phyloP scores from a whole-genome alignment of 1,140 invertebrate genomes.

The Andrena cerasifolii region DNA sequence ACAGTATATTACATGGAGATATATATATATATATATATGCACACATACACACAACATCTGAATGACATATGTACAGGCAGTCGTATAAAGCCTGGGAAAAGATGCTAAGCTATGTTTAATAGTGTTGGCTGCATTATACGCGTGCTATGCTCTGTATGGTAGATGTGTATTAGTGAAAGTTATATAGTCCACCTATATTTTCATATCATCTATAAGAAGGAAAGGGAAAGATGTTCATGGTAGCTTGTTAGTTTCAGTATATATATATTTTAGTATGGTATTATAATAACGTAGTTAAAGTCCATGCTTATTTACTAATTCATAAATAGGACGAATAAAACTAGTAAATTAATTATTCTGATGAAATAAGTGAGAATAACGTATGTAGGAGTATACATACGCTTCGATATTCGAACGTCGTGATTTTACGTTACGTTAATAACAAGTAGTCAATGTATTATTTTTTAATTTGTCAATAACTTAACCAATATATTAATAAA shows the following conservation, averaged over 20 bases:
- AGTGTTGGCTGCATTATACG: constrained; percentile 69
- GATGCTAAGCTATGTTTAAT: constrained; percentile 70
- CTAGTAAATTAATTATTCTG: constrained; percentile 29
- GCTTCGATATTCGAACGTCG: constrained; percentile 29
- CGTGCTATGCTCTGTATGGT: constrained; percentile 55
- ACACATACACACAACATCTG: constrained; percentile 57
- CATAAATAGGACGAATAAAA: constrained; percentile 15
- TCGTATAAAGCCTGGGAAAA: constrained; percentile 47
- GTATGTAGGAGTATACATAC: constrained; percentile 15
- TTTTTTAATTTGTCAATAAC: constrained; percentile 35
- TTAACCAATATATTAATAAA: constrained; percentile 28
- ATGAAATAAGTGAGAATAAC: constrained; percentile 18
- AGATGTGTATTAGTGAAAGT: constrained; percentile 50
- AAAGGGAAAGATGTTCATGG: constrained; percentile 45
- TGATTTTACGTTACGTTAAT: constrained; percentile 7
- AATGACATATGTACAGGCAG: constrained; percentile 46
- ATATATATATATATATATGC: constrained; percentile 19
- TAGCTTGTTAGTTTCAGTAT: constrained; percentile 32
- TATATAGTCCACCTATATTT: constrained; percentile 49
- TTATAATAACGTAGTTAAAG: constrained; percentile 30
- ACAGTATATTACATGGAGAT: constrained; percentile 37
- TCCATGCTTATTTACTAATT: constrained; percentile 43
- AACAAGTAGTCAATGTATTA: constrained; percentile 11
- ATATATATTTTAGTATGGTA: constrained; percentile 33
- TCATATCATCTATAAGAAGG: constrained; percentile 45